Evolutionary conservation across 1,140 invertebrate species (phyloP), one percentile per base, ranked within the genome.

Genomic region (Delia radicum): DNA sequence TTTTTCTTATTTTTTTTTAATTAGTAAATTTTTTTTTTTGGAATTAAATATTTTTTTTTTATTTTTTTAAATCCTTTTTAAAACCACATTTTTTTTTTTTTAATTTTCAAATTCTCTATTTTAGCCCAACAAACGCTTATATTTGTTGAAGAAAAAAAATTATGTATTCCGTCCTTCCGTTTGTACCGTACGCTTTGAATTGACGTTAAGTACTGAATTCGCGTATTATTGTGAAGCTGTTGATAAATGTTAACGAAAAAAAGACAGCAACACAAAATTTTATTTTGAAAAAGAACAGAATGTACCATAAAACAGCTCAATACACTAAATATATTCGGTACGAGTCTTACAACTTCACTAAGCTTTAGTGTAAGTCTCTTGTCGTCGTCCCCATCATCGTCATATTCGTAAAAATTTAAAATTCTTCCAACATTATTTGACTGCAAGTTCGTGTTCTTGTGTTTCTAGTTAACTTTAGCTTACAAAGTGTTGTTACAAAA

Each of bases 201-300:
- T 77, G 73, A 75, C 76, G 73, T 77, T 79, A 82, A 82, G 79
- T 73, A 81, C 81, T 84, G 82, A 79, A 78, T 76, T 73, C 72
- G 75, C 69, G 31, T 74, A 61, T 74, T 75, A 74, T 69, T 74
- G 77, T 71, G 79, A 78, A 78, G 77, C 71, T 76, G 76, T 75
- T 80, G 80, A 79, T 80, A 81, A 81, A 78, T 46, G 31, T 73
- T 15, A 18, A 26, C 71, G 42, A 55, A 18, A 33, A 73, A 73
- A 73, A 73, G n/a, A 55, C 33, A 73, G 15, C 37, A 73, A 27
- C 2, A 46, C 31, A 31, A 71, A 18, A 71, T n/a, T n/a, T n/a
- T n/a, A n/a, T n/a, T n/a, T n/a, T 4, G 10, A 33, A 71, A 42
- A n/a, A n/a, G n/a, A n/a, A n/a, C n/a, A n/a, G n/a, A n/a, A n/a